Evolutionary conservation across 2,888 invertebrate genomes (phyloP).

Genomic region (Allophyes oxyacanthae): DNA sequence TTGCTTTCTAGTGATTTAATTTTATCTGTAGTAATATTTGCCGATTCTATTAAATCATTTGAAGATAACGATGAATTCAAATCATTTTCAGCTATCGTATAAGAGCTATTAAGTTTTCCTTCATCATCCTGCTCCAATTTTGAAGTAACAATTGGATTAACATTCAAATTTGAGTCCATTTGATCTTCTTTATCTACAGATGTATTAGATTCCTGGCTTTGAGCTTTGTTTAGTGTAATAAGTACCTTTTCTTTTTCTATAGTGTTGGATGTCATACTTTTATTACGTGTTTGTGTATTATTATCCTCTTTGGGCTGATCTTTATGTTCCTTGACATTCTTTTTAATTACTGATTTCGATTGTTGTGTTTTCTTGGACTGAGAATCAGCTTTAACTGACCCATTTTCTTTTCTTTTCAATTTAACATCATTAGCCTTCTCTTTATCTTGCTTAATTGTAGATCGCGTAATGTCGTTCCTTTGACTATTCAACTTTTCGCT

Average conservation of each 20-base stretch:
- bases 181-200: conserved; percentile 26
- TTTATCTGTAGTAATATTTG: conserved; percentile 19
- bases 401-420: conserved; percentile 68
- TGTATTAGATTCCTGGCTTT: conserved; percentile 37
- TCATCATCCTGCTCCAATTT: conserved; percentile 39
- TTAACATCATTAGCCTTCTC: conserved; percentile 64
- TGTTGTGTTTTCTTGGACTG: conserved; percentile 68
- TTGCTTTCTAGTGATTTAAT: conserved; percentile 19
- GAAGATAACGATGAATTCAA: conserved; percentile 49
- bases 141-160: conserved; percentile 11
- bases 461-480: conserved; percentile 63
- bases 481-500: conserved; percentile 68
- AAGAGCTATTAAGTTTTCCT: conserved; percentile 63
- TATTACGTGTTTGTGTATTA: conserved; percentile 19
- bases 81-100: conserved; percentile 57
- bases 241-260: conserved; percentile 37
- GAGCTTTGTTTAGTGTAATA: conserved; percentile 23
- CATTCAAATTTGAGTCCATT: conserved; percentile 6
- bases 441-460: conserved; percentile 65
- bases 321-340: conserved; percentile 51
- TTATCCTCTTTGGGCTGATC: conserved; percentile 46
- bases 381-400: conserved; percentile 61
- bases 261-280: conserved; percentile 22
- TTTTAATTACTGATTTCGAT: conserved; percentile 72
- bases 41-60: conserved; percentile 43